Base-by-base conservation (phyloP, 1,140 invertebrate species). In the Lutraria rhynchaena region DNA sequence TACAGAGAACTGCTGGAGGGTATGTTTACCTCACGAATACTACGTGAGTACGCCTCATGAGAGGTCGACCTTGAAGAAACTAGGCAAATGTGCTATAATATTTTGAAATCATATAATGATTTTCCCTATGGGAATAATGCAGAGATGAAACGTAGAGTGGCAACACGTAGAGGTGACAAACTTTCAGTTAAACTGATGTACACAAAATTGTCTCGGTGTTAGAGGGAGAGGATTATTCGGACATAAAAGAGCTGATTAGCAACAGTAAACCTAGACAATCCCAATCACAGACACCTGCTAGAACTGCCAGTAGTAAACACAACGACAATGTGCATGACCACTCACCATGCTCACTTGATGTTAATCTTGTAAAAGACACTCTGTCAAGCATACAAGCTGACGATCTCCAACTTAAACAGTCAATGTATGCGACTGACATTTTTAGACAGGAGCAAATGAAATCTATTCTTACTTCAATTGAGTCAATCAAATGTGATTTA, bases 141-240 rank as follows among this genome's bases (percentile, higher is more conserved):
- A 1, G 63, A 67, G 27, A 2, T 67, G n/a, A 67, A 67, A 31
- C 35, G 63, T 4, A 4, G 63, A 24, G 44, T 67, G 19, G 35
- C 63, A 1, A 67, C 63, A 3, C 63, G 63, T 7, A 67, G n/a
- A 67, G 63, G 37, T 24, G 63, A 67, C 13, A 67, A 67, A 67
- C 37, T 67, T 24, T 7, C 60, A 44, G 63, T 67, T 7, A 67
- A 67, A 46, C 63, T 44, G 55, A 57, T 15, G 29, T 57, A 24
- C 27, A 57, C 29, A 27, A 27, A 22, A 1, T 57, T 11, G n/a
- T 57, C 1, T 57, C 55, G 7, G 55, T 57, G 7, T 27, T 57
- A 24, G 55, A 57, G 29, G 29, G 58, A n/a, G 33, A 35, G 29
- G 29, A 61, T 31, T 58, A 27, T 29, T 29, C 11, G 24, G 55